phyloP scores from a whole-genome alignment of 2,113 vertebrate species.

The Orycteropus afer region DNA sequence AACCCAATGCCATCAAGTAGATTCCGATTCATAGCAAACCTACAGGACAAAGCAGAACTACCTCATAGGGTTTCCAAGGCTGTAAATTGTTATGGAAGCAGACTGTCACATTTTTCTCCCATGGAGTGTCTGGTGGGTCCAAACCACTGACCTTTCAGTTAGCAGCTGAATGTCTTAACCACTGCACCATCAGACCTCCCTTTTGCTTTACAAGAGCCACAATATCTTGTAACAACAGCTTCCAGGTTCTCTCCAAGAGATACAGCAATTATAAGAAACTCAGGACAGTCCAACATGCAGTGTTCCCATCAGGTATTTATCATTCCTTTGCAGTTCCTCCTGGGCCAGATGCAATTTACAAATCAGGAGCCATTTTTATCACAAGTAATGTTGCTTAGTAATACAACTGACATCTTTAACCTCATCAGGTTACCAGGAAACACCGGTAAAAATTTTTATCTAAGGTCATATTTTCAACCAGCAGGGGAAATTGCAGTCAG shows the following conservation, averaged over 20 bases:
- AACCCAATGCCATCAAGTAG: too few relatives aligned
- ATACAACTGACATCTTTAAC: background rate
- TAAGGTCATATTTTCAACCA: background rate
- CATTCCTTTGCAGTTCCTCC: background rate
- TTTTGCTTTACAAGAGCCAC: background rate
- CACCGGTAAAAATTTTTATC: background rate
- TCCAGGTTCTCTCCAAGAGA: background rate
- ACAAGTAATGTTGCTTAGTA: background rate
- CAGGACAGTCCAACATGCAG: background rate
- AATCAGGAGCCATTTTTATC: background rate
- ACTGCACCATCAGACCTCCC: too few relatives aligned
- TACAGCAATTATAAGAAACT: background rate
- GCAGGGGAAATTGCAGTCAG: background rate
- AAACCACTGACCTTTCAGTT: too few relatives aligned
- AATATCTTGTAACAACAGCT: background rate
- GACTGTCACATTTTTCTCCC: too few relatives aligned
- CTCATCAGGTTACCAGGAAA: background rate
- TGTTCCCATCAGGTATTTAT: background rate
- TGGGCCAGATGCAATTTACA: background rate
- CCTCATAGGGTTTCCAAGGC: too few relatives aligned
- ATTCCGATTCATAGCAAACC: too few relatives aligned
- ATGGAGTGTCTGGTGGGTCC: too few relatives aligned
- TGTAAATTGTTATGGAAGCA: too few relatives aligned
- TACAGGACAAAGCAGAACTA: too few relatives aligned
- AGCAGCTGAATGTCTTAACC: too few relatives aligned